Percentiles rank a stretch among this genome's conserved stretches.
Evolutionary conservation across 2,888 invertebrate species (phyloP).

Genomic region (Pollenia amentaria): DNA sequence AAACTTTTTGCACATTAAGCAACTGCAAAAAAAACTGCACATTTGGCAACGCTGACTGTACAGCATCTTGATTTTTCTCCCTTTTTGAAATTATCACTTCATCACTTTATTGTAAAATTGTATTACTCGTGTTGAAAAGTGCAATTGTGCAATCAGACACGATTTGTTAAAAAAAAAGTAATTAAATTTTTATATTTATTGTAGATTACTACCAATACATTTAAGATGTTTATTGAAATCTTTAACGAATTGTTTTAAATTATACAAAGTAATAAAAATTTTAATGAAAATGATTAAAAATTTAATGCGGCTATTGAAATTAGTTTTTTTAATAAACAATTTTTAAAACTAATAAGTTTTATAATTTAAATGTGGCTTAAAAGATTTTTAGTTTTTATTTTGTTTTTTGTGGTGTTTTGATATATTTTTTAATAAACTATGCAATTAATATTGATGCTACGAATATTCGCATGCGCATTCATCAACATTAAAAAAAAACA

Average conservation of each 20-base stretch:
- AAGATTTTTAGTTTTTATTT: not conserved
- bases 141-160: constrained; percentile 16
- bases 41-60: no score
- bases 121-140: not conserved
- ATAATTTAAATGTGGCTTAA: not conserved
- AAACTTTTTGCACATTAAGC: no score
- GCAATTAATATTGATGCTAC: no score
- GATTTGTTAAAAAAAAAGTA: constrained; percentile 1
- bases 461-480: no score
- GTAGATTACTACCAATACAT: not conserved
- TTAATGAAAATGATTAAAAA: not conserved
- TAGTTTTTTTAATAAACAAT: not conserved
- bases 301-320: not conserved
- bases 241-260: not conserved
- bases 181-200: constrained; percentile 8
- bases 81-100: not conserved
- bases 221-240: not conserved
- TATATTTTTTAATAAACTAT: not conserved
- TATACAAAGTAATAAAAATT: constrained; percentile 14
- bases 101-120: not conserved
- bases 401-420: not conserved
- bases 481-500: no score
- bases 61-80: no score
- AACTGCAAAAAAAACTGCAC: no score
- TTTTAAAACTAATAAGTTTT: not conserved